A percentile compares a stretch with the other conserved stretches of the same genome.
Conservation (phyloP, 2,797 vertebrate genomes). For the Apogon hyalosoma region DNA sequence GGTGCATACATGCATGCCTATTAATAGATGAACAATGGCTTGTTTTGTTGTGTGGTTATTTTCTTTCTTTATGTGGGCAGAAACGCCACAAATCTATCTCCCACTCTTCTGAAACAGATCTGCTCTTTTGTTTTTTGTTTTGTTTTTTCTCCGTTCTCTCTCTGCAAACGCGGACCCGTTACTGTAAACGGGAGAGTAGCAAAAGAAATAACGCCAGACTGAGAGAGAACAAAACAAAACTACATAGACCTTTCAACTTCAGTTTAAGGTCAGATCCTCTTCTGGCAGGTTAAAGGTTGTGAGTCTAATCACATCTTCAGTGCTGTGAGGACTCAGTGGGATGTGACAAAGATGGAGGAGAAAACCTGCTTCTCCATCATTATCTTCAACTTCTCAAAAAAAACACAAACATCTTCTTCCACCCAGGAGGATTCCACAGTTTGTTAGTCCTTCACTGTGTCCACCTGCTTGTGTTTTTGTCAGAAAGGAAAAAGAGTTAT, state of each 20-base stretch:
- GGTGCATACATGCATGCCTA: neutral
- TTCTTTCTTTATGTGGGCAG: conserved; percentile 33
- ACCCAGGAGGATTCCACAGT: conserved; percentile 43
- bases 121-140: neutral
- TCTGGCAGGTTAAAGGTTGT: conserved; percentile 52
- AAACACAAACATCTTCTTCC: conserved; percentile 28
- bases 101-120: conserved; percentile 40
- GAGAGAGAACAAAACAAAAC: neutral
- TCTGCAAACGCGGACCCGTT: conserved; percentile 14
- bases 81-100: conserved; percentile 32
- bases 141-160: conserved; percentile 9
- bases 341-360: conserved; percentile 39
- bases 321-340: conserved; percentile 41
- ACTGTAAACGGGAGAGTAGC: conserved; percentile 10
- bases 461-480: conserved; percentile 32
- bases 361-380: conserved; percentile 39
- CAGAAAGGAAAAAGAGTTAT: conserved; percentile 30
- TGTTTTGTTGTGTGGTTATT: conserved; percentile 30
- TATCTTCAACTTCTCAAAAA: conserved; percentile 43
- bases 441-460: conserved; percentile 31
- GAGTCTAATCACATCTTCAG: conserved; percentile 51
- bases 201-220: neutral
- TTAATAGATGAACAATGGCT: conserved; percentile 40
- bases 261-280: conserved; percentile 38
- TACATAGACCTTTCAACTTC: conserved; percentile 18